Percentiles rank a stretch among this genome's conserved stretches.
phyloP scores from a whole-genome alignment of 2,888 invertebrate genomes.

The Xestia xanthographa region DNA sequence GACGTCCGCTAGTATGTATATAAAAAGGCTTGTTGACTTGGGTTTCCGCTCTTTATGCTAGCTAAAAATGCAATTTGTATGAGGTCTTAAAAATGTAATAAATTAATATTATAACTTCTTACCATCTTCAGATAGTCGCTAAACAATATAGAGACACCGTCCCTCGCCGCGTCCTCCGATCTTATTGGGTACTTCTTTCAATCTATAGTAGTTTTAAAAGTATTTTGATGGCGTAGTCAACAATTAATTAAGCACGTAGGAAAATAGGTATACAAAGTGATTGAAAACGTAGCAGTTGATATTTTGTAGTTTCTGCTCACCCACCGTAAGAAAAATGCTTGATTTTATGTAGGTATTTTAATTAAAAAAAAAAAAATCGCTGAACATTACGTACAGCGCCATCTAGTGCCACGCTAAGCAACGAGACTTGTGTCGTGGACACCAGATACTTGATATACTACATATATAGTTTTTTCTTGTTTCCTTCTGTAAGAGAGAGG shows the following conservation, averaged over 20 bases:
- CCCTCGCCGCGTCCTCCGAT: constrained; percentile 36
- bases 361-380: too few relatives aligned
- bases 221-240: background rate
- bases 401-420: too few relatives aligned
- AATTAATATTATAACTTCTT: background rate
- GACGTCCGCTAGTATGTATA: too few relatives aligned
- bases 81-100: background rate
- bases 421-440: too few relatives aligned
- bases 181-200: constrained; percentile 13
- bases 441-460: too few relatives aligned
- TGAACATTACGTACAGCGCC: too few relatives aligned
- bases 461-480: too few relatives aligned
- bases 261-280: background rate
- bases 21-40: too few relatives aligned
- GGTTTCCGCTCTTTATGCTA: too few relatives aligned
- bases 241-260: background rate
- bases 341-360: constrained; percentile 1
- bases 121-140: constrained; percentile 27
- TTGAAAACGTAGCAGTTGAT: background rate
- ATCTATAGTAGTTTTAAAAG: background rate
- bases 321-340: constrained; percentile 12
- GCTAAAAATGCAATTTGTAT: too few relatives aligned
- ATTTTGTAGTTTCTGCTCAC: background rate
- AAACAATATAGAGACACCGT: constrained; percentile 22
- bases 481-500: too few relatives aligned